Percentiles rank a stretch among this genome's conserved stretches.
phyloP scores from a whole-genome alignment of 2,113 vertebrate species.

The Cichladusa arquata region DNA sequence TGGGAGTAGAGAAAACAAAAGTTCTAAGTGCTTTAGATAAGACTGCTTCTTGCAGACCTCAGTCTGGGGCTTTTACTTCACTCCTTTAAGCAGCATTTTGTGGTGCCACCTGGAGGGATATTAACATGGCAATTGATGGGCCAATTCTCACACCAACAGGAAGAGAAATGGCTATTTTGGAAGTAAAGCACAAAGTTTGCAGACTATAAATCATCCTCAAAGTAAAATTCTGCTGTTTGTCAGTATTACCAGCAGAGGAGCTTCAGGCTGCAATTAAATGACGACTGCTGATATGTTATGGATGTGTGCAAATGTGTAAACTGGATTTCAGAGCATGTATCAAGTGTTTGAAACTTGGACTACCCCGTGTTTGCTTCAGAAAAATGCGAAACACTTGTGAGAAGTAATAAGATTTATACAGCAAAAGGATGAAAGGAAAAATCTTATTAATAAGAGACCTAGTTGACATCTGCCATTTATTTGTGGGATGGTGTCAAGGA shows the following conservation, averaged over 20 bases:
- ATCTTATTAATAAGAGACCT: background rate
- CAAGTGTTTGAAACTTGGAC: background rate
- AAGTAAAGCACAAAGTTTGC: background rate
- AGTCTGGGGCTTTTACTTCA: background rate
- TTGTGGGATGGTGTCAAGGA: background rate
- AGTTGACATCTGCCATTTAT: background rate
- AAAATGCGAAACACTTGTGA: background rate
- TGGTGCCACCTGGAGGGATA: background rate
- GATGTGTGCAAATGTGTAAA: fast-evolving
- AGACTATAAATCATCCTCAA: background rate
- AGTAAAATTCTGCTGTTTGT: background rate
- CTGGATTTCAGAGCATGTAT: background rate
- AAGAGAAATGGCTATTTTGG: background rate
- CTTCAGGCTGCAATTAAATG: background rate
- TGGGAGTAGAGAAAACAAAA: background rate
- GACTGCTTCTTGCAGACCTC: background rate
- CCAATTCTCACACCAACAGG: background rate
- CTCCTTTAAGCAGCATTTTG: background rate
- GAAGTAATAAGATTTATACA: background rate
- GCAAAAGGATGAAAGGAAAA: background rate
- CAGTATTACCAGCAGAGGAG: background rate
- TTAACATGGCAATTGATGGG: too few species aligned
- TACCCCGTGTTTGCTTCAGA: background rate
- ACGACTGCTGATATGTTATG: background rate
- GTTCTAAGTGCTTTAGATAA: background rate